Evolutionary conservation across 2,888 invertebrate genomes (phyloP).

Genomic region (Cotesia congregata): DNA sequence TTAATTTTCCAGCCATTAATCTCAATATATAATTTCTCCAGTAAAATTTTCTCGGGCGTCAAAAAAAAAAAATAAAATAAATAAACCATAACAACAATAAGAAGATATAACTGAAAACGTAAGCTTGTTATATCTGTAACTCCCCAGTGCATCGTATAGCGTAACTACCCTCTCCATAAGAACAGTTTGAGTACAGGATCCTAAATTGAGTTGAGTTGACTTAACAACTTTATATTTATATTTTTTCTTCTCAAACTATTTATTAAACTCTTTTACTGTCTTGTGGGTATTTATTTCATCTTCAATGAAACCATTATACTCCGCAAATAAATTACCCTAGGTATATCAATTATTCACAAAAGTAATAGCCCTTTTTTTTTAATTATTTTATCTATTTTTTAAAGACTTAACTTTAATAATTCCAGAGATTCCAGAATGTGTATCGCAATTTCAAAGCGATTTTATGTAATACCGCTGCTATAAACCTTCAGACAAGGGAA

Average conservation of each 20-base stretch:
- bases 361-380: background rate
- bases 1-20: too few relatives aligned
- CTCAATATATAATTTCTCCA: too few relatives aligned
- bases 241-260: background rate
- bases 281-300: background rate
- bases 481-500: background rate
- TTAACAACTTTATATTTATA: slow-evolving; percentile 1
- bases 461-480: background rate
- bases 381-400: too few relatives aligned
- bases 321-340: background rate
- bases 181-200: background rate
- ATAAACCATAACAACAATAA: too few relatives aligned
- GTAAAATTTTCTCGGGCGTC: too few relatives aligned
- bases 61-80: too few relatives aligned
- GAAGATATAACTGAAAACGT: too few relatives aligned
- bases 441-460: background rate
- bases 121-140: background rate
- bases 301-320: background rate
- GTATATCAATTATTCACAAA: background rate
- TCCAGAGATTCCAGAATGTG: background rate
- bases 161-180: background rate
- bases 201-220: background rate
- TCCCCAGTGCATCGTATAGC: slow-evolving; percentile 24
- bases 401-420: background rate
- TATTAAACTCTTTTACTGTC: slow-evolving; percentile 7